A percentile compares a stretch with the other conserved stretches of the same genome.
Evolutionary conservation across 2,113 vertebrate genomes (phyloP).

Genomic region (Castor canadensis): DNA sequence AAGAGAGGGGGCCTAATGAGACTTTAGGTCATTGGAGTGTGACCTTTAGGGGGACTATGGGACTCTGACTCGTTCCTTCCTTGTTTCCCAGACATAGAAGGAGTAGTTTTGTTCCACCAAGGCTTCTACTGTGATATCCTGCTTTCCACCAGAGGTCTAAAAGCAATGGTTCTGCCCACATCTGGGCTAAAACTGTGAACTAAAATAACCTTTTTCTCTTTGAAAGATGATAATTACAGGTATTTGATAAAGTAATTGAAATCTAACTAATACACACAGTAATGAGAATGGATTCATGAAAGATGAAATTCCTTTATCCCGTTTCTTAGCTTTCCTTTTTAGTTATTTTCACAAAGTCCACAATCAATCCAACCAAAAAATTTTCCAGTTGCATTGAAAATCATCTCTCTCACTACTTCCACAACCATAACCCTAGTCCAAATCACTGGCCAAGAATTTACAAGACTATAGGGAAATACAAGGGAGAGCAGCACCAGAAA

Average conservation of each 20-base stretch:
- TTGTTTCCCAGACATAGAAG: no score
- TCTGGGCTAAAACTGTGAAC: no score
- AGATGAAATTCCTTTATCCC: not conserved
- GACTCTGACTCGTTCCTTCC: not conserved
- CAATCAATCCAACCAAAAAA: not conserved
- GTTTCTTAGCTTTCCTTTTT: not conserved
- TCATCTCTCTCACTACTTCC: not conserved
- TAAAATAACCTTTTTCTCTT: not conserved
- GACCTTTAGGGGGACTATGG: not conserved
- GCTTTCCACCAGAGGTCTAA: not conserved
- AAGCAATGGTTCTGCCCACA: no score
- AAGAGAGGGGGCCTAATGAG: not conserved
- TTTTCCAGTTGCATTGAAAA: not conserved
- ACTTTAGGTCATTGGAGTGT: not conserved
- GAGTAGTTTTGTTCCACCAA: not conserved
- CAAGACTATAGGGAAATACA: not conserved
- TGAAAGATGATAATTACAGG: not conserved
- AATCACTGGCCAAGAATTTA: not conserved
- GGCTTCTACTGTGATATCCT: no score
- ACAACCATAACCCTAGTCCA: not conserved
- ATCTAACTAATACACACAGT: not conserved
- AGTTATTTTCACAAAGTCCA: not conserved
- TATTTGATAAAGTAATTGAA: no score
- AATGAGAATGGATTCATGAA: not conserved
- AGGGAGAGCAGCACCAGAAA: not conserved